Evolutionary conservation across 2,113 vertebrate species (phyloP), one percentile per base, ranked within the genome.

Genomic region (Eublepharis macularius): DNA sequence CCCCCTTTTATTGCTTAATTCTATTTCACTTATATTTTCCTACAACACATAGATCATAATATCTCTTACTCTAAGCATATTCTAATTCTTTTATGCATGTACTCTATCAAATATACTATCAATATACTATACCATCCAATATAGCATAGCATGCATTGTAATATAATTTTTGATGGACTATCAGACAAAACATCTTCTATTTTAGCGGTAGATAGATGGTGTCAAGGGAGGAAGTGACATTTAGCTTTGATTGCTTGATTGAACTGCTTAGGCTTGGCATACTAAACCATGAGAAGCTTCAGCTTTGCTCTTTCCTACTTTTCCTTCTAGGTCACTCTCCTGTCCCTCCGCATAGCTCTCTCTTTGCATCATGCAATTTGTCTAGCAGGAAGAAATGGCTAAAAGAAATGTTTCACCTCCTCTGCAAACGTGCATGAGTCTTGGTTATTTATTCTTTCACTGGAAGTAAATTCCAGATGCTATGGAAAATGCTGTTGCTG

Each of bases 261-360:
- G 86, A 93, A 82, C 85, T 90, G 83, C 68, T 87, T 83, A 79
- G 34, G 81, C 81, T 92, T 86, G 91, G 88, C 83, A 43, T 88
- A 39, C 77, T 76, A 87, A 82, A 77, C 80, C 39, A 21, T 81
- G 83, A 81, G 83, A 79, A 34, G 34, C 86, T 86, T 73, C 57
- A 82, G 69, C 80, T 90, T 78, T 49, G 3, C 73, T 88, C 54
- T 82, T 2, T 10, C 73, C 76, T 39, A 39, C 49, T 69, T n/a
- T 68, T 54, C 10, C 7, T 51, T 13, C 11, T 0, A 0, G 45
- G 76, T 49, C 12, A 51, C 36, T 47, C 41, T 19, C 36, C 65
- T 45, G 3, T 17, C 51, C 2, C 13, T 2, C 51, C 51, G 16
- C 51, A 16, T 17, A 13, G 51, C 51, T 54, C 51, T 54, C 51